Evolutionary conservation across 2,113 vertebrate species (phyloP).

Genomic region (Gallinago undulata): DNA sequence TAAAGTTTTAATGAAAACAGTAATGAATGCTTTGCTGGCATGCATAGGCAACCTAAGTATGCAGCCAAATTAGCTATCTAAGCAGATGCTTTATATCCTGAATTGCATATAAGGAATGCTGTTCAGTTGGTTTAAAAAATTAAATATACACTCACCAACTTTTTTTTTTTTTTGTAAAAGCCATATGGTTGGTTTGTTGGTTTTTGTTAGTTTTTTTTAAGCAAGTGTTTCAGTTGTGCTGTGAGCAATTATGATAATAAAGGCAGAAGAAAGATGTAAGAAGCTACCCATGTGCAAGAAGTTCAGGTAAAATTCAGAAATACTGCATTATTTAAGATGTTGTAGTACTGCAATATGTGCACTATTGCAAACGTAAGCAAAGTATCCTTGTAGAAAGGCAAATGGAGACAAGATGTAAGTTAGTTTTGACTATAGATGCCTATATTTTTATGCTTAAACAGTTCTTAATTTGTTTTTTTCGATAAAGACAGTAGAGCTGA

Average conservation of each 20-base stretch:
- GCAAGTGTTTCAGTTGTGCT: background rate
- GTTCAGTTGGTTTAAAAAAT: slow-evolving; percentile 16
- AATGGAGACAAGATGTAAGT: background rate
- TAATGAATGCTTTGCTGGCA: slow-evolving; percentile 52
- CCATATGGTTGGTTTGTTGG: background rate
- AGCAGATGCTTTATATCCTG: slow-evolving; percentile 37
- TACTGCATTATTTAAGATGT: background rate
- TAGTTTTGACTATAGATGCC: background rate
- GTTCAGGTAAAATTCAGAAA: background rate
- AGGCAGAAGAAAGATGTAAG: background rate
- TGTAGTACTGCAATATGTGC: background rate
- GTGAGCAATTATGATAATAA: background rate
- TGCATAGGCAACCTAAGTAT: background rate
- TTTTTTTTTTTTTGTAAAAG: background rate
- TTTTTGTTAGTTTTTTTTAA: background rate
- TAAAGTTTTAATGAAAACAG: slow-evolving; percentile 57
- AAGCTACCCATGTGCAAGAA: background rate
- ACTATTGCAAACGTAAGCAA: background rate
- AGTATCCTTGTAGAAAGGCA: background rate
- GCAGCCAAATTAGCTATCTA: slow-evolving; percentile 55
- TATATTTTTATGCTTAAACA: background rate
- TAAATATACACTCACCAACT: background rate
- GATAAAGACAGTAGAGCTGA: background rate
- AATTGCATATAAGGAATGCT: slow-evolving; percentile 8
- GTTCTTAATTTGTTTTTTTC: background rate